A percentile compares a stretch with the other conserved stretches of the same genome.
These are phyloP conservation scores for Acronicta leporina DNA, from an alignment of 2,888 invertebrate species.

Conservation along the genomic window DNA sequence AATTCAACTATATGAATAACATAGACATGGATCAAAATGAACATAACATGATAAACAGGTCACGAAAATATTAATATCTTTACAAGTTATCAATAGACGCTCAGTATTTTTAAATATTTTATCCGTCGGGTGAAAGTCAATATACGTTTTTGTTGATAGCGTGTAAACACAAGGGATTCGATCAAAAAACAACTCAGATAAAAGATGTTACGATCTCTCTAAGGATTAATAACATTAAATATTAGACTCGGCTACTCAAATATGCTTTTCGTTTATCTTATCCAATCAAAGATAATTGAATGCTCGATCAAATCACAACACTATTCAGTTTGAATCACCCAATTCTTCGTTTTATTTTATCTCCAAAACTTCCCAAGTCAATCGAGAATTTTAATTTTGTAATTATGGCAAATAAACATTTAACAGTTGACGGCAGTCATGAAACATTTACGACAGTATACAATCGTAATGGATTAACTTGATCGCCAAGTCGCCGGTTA, in stretches of 20 bases:
- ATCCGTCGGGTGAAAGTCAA: conserved; percentile 34
- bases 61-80: conserved; percentile 8
- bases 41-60: conserved; percentile 24
- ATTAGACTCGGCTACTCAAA: conserved; percentile 25
- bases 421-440: conserved; percentile 78
- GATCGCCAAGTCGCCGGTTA: conserved; percentile 80
- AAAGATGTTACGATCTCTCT: conserved; percentile 24
- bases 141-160: conserved; percentile 29
- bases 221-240: conserved; percentile 32
- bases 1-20: neutral
- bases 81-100: conserved; percentile 12
- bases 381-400: conserved; percentile 65
- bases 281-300: conserved; percentile 36
- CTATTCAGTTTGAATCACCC: conserved; percentile 19
- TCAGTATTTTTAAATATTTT: conserved; percentile 10
- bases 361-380: conserved; percentile 44
- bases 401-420: conserved; percentile 73
- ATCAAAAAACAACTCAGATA: conserved; percentile 25
- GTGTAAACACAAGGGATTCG: conserved; percentile 30
- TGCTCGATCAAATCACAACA: conserved; percentile 28
- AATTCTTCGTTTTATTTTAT: conserved; percentile 30
- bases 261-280: conserved; percentile 35
- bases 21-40: too few species aligned
- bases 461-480: conserved; percentile 86
- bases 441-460: conserved; percentile 86